These are phyloP conservation scores for Gobionotothen gibberifrons DNA, from an alignment of 2,797 vertebrate genomes.

Conservation along the genomic window DNA sequence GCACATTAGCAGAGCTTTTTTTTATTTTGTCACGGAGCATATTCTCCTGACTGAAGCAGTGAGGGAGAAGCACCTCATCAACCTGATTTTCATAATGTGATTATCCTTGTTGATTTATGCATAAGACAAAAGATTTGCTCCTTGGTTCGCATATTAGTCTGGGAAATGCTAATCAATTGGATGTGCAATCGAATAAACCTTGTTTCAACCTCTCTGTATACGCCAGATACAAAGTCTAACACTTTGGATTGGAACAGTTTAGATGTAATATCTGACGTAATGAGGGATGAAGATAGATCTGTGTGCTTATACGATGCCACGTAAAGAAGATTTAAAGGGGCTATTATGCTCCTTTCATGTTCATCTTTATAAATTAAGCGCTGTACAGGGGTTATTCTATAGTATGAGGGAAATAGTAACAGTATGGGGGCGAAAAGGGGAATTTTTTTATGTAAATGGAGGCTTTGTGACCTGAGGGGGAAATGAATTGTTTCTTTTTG, in stretches of 20 bases:
- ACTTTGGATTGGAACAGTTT: conserved; percentile 28
- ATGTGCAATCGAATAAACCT: conserved; percentile 43
- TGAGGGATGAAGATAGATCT: conserved; percentile 8
- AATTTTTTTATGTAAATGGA: too few species aligned
- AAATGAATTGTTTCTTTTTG: too few species aligned
- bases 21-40: conserved; percentile 31
- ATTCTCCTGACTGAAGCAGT: conserved; percentile 41
- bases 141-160: conserved; percentile 53
- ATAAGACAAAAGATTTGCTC: conserved; percentile 59
- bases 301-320: neutral
- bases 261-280: conserved; percentile 14
- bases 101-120: conserved; percentile 78
- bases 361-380: too few species aligned
- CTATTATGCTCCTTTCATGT: too few species aligned
- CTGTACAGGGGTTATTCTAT: too few species aligned
- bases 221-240: conserved; percentile 7
- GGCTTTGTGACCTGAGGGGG: too few species aligned
- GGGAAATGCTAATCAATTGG: conserved; percentile 66
- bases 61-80: conserved; percentile 61
- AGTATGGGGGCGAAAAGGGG: too few species aligned
- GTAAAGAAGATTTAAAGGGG: too few species aligned
- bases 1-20: conserved; percentile 44
- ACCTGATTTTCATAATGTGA: conserved; percentile 75
- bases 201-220: conserved; percentile 23
- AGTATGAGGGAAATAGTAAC: too few species aligned